These are phyloP conservation scores for Dasypus novemcinctus DNA, from an alignment of 2,113 vertebrate species.

Conservation along the genomic window DNA sequence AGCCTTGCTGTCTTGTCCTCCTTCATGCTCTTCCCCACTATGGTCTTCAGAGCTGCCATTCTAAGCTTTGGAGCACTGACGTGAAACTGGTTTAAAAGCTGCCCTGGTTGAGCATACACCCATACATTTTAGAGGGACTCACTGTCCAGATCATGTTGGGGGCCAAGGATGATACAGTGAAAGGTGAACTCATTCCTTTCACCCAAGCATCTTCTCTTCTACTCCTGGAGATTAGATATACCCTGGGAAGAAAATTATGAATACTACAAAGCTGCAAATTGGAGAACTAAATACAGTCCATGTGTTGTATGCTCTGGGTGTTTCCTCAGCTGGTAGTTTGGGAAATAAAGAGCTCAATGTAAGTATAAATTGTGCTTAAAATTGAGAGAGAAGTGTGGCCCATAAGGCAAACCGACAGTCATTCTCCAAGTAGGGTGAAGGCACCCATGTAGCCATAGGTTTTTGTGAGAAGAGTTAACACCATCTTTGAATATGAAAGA, in stretches of 20 bases:
- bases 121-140: background rate
- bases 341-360: background rate
- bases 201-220: background rate
- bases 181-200: background rate
- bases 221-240: background rate
- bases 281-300: background rate
- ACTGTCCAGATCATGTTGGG: background rate
- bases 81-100: background rate
- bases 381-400: background rate
- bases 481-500: background rate
- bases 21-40: background rate
- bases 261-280: background rate
- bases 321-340: background rate
- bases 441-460: rapidly evolving
- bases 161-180: background rate
- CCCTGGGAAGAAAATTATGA: background rate
- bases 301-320: background rate
- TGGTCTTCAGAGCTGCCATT: background rate
- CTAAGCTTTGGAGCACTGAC: background rate
- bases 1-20: background rate
- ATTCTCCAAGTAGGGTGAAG: background rate
- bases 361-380: background rate
- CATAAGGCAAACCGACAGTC: background rate
- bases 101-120: background rate
- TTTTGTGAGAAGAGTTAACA: background rate